These are phyloP conservation scores for Lasioglossum pauxillum DNA, from an alignment of 2,888 invertebrate genomes.

Conservation along the genomic window DNA sequence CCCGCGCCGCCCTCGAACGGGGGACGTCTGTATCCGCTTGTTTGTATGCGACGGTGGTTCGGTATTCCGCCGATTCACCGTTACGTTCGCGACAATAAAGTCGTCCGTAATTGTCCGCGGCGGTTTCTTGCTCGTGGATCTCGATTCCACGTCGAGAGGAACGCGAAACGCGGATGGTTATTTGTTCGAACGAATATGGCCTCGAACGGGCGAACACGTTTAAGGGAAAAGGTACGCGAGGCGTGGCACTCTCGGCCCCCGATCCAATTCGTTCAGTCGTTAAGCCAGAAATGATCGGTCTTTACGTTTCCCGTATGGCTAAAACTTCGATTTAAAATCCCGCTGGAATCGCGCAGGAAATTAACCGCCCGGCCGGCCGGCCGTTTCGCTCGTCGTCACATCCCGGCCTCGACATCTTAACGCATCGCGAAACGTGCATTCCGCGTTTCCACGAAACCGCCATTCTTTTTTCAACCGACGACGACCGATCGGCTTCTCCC, in stretches of 20 bases:
- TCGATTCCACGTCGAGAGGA: background rate
- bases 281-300: conserved; percentile 6
- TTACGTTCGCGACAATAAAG: conserved; percentile 51
- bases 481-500: background rate
- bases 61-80: conserved; percentile 41
- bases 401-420: background rate
- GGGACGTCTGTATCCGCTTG: conserved; percentile 40
- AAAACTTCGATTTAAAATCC: conserved; percentile 7
- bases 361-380: background rate
- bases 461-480: background rate
- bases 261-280: conserved; percentile 16
- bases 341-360: background rate
- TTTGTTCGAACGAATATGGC: conserved; percentile 37
- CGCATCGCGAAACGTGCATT: background rate
- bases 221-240: conserved; percentile 29
- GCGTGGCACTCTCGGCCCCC: background rate
- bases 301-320: background rate
- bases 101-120: conserved; percentile 53
- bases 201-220: conserved; percentile 24
- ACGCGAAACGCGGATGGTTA: conserved; percentile 12
- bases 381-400: background rate
- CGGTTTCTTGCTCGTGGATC: conserved; percentile 31
- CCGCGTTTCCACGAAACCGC: background rate
- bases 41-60: conserved; percentile 44
- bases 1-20: conserved; percentile 20